Evolutionary conservation across 1,140 invertebrate genomes (phyloP).

Genomic region (Anthonomus grandis): DNA sequence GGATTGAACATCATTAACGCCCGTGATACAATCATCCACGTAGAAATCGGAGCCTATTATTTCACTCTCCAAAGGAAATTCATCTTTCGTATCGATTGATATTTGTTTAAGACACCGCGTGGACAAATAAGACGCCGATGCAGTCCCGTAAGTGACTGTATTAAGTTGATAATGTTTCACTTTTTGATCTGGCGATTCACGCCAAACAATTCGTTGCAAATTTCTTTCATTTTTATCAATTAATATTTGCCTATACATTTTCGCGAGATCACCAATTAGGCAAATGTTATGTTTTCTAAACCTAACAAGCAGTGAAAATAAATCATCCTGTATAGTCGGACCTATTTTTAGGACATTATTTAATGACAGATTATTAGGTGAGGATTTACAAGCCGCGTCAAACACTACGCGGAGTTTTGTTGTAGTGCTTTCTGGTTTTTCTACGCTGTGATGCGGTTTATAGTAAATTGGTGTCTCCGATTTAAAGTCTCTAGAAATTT

Average conservation of each 20-base stretch:
- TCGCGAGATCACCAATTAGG: constrained; percentile 45
- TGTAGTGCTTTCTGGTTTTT: constrained; percentile 12
- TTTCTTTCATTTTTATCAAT: constrained; percentile 41
- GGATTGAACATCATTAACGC: constrained; percentile 32
- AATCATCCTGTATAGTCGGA: constrained; percentile 46
- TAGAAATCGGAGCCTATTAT: constrained; percentile 48
- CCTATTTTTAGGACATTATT: constrained; percentile 46
- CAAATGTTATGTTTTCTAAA: constrained; percentile 45
- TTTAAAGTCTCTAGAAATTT: too few relatives aligned
- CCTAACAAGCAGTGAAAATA: constrained; percentile 46
- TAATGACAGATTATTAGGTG: constrained; percentile 10
- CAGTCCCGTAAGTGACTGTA: constrained; percentile 48
- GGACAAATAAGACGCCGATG: constrained; percentile 44
- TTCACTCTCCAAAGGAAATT: constrained; percentile 29
- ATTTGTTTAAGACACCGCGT: constrained; percentile 40
- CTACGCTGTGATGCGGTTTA: constrained; percentile 44
- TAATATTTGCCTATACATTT: constrained; percentile 50
- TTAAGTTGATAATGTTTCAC: constrained; percentile 41
- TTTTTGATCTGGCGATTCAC: constrained; percentile 23
- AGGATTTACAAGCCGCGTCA: constrained; percentile 3
- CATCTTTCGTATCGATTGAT: constrained; percentile 29
- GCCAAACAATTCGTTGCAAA: constrained; percentile 51
- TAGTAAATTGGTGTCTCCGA: too few relatives aligned
- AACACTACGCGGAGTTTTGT: constrained; percentile 6
- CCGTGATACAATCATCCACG: constrained; percentile 51